These are phyloP conservation scores for Sphaerodactylus townsendi DNA, from an alignment of 2,113 vertebrate species.

Conservation along the genomic window DNA sequence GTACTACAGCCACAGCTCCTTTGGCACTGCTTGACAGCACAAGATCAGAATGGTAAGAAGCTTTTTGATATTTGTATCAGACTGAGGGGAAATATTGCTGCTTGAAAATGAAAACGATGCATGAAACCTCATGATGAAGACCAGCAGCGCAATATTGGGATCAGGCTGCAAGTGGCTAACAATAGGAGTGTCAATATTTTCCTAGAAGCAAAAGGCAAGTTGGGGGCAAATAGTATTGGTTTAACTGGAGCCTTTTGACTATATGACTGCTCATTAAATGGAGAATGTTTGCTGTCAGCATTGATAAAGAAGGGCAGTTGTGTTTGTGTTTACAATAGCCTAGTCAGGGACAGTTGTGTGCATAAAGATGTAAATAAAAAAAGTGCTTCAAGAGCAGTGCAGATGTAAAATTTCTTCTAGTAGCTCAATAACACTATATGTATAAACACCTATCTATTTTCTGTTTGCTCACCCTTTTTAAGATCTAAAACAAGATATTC, in stretches of 20 bases:
- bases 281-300: conserved; percentile 12
- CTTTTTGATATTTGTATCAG: conserved; percentile 56
- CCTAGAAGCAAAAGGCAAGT: conserved; percentile 46
- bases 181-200: conserved; percentile 36
- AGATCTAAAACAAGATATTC: conserved; percentile 29
- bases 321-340: conserved; percentile 15
- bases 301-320: conserved; percentile 22
- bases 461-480: conserved; percentile 22
- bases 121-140: conserved; percentile 37
- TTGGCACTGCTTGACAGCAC: conserved; percentile 55
- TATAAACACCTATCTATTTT: background rate
- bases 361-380: conserved; percentile 23
- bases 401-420: conserved; percentile 34
- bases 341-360: conserved; percentile 10
- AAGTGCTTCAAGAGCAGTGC: background rate
- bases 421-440: conserved; percentile 28
- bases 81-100: conserved; percentile 26
- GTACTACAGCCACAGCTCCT: conserved; percentile 58
- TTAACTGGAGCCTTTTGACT: conserved; percentile 56
- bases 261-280: conserved; percentile 22
- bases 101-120: conserved; percentile 29
- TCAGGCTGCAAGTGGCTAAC: background rate
- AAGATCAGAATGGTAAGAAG: conserved; percentile 75
- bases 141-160: conserved; percentile 36
- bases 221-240: conserved; percentile 54